A percentile compares a stretch with the other conserved stretches of the same genome.
These are phyloP conservation scores for Schizaphis graminum DNA, from an alignment of 2,888 invertebrate genomes.

Conservation along the genomic window DNA sequence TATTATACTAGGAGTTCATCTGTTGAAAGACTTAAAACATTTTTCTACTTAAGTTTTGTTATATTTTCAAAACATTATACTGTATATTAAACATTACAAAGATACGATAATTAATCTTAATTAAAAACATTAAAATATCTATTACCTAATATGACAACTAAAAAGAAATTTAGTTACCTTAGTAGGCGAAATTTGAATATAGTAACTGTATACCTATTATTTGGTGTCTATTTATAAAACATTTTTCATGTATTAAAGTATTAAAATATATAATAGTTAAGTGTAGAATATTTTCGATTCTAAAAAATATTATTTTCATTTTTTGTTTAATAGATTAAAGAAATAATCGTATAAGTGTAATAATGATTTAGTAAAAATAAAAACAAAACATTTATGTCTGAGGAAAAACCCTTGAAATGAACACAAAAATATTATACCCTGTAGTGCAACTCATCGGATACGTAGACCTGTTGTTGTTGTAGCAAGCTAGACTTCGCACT, in stretches of 20 bases:
- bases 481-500: neutral
- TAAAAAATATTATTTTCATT: neutral
- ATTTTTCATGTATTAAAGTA: too few relatives aligned
- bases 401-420: neutral
- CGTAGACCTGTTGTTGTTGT: neutral
- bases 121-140: neutral
- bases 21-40: neutral
- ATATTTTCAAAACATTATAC: conserved; percentile 9
- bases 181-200: neutral
- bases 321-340: neutral
- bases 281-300: neutral
- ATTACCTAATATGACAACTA: neutral
- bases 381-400: neutral
- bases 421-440: neutral
- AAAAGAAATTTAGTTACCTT: neutral
- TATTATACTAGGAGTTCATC: neutral
- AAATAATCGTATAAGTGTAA: neutral
- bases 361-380: neutral
- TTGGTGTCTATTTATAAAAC: neutral
- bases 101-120: neutral
- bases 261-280: neutral
- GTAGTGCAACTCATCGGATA: neutral
- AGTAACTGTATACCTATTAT: neutral
- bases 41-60: neutral
- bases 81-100: neutral